A percentile compares a stretch with the other conserved stretches of the same genome.
Conservation (phyloP, 2,797 vertebrate species). For the Anabas testudineus region DNA sequence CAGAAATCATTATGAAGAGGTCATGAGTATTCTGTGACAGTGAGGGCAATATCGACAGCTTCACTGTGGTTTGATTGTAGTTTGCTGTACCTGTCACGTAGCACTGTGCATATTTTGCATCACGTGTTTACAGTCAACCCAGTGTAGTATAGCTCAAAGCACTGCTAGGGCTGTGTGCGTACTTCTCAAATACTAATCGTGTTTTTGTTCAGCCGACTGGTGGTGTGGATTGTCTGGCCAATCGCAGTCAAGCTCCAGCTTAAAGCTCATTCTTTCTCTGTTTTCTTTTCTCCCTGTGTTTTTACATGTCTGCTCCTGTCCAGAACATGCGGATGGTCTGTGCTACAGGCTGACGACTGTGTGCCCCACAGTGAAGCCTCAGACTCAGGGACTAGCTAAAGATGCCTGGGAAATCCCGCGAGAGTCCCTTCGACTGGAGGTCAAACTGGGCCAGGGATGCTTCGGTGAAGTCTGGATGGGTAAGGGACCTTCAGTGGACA, state of each 20-base stretch:
- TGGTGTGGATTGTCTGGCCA: not conserved
- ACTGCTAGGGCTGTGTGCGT: not conserved
- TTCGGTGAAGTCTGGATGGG: slow-evolving; percentile 99
- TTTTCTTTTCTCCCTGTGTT: not conserved
- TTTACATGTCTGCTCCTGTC: slow-evolving; percentile 19
- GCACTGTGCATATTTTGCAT: slow-evolving; percentile 3
- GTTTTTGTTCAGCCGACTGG: not conserved
- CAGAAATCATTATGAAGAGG: slow-evolving; percentile 4
- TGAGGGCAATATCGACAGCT: too few relatives aligned
- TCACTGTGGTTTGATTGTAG: slow-evolving; percentile 1
- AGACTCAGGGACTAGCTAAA: slow-evolving; percentile 97
- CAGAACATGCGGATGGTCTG: slow-evolving; percentile 96
- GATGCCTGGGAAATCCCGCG: slow-evolving; percentile 99
- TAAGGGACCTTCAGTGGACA: slow-evolving; percentile 78
- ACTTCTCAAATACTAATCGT: not conserved
- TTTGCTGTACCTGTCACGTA: not conserved
- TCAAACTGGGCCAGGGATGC: slow-evolving; percentile 97
- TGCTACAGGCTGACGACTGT: slow-evolving; percentile 95
- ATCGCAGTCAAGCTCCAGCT: not conserved
- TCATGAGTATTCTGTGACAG: slow-evolving; percentile 2
- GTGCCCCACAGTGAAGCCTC: slow-evolving; percentile 97
- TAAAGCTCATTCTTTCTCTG: not conserved
- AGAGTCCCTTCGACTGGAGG: slow-evolving; percentile 94
- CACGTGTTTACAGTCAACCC: not conserved
- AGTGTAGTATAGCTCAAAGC: not conserved